Conservation (phyloP, 2,113 vertebrate genomes). For the Nyctibius bracteatus region DNA sequence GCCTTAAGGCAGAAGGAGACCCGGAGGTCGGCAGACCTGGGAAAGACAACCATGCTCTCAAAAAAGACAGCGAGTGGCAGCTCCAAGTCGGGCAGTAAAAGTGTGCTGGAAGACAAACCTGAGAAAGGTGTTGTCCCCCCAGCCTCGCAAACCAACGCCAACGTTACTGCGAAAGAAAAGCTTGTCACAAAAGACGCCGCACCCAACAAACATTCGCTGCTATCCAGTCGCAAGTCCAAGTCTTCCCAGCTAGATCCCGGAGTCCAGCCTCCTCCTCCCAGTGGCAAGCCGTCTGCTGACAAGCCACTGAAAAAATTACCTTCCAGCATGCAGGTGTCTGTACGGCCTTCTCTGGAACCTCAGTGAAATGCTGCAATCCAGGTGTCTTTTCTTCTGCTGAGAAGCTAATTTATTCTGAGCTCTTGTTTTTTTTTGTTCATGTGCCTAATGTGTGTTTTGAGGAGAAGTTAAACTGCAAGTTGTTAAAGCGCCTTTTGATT, state of each 20-base stretch:
- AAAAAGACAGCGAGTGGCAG: slow-evolving; percentile 82
- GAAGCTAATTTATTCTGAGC: slow-evolving; percentile 81
- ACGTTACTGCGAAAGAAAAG: slow-evolving; percentile 66
- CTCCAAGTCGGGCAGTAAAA: slow-evolving; percentile 74
- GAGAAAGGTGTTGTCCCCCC: slow-evolving; percentile 44
- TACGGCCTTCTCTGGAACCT: slow-evolving; percentile 87
- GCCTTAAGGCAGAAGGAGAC: slow-evolving; percentile 94
- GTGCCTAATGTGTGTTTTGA: slow-evolving; percentile 80
- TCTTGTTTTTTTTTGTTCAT: slow-evolving; percentile 73
- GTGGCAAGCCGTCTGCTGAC: slow-evolving; percentile 82
- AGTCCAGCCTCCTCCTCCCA: slow-evolving; percentile 75
- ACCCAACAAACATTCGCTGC: slow-evolving; percentile 83
- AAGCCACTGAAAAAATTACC: slow-evolving; percentile 84
- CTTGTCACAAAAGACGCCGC: slow-evolving; percentile 75
- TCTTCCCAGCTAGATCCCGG: slow-evolving; percentile 84
- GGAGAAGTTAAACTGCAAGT: slow-evolving; percentile 74
- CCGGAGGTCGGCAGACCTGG: slow-evolving; percentile 90
- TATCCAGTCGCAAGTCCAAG: slow-evolving; percentile 86
- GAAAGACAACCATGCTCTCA: slow-evolving; percentile 85
- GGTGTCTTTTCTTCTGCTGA: slow-evolving; percentile 75
- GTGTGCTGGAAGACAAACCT: slow-evolving; percentile 38
- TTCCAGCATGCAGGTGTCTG: slow-evolving; percentile 87
- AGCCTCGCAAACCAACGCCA: slow-evolving; percentile 43
- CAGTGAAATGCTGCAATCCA: slow-evolving; percentile 79
- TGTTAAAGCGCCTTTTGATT: slow-evolving; percentile 87